phyloP scores from a whole-genome alignment of 2,888 invertebrate species.

The Vannuccia rotundouncinata region DNA sequence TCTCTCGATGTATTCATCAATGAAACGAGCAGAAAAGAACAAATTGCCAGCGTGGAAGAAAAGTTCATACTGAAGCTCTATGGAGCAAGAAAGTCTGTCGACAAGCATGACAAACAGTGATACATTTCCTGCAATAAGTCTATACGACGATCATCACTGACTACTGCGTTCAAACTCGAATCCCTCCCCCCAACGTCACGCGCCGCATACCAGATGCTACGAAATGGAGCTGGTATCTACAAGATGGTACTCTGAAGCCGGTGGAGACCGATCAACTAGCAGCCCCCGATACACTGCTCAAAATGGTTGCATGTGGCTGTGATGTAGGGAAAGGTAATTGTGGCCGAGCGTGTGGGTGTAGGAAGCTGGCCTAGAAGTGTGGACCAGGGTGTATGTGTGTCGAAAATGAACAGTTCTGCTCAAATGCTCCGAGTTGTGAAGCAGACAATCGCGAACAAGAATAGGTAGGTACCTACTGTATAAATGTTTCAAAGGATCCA shows the following conservation, averaged over 20 bases:
- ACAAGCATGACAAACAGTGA: constrained; percentile 20
- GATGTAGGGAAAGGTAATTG: constrained; percentile 26
- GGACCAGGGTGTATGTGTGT: constrained; percentile 23
- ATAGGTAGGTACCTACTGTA: constrained; percentile 23
- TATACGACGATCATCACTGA: constrained; percentile 23
- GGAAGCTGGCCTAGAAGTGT: constrained; percentile 23
- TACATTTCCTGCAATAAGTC: constrained; percentile 24
- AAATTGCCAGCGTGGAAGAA: constrained; percentile 24
- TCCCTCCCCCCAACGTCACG: constrained; percentile 26
- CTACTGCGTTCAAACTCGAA: constrained; percentile 26
- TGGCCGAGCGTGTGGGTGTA: constrained; percentile 26
- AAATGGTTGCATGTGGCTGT: constrained; percentile 26
- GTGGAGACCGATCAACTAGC: constrained; percentile 24
- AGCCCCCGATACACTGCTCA: constrained; percentile 26
- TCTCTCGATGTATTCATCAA: constrained; percentile 24
- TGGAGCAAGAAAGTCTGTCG: constrained; percentile 20
- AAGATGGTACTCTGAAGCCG: constrained; percentile 26
- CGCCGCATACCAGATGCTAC: constrained; percentile 26
- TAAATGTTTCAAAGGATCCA: constrained; percentile 18
- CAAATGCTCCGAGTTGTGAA: constrained; percentile 26
- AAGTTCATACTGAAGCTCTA: constrained; percentile 26
- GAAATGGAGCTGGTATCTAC: constrained; percentile 24
- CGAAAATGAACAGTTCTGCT: constrained; percentile 26
- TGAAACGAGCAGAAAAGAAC: constrained; percentile 23
- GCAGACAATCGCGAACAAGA: constrained; percentile 26